Evolutionary conservation across 2,888 invertebrate species (phyloP).

Genomic region (Trissonchulus latispiculum): DNA sequence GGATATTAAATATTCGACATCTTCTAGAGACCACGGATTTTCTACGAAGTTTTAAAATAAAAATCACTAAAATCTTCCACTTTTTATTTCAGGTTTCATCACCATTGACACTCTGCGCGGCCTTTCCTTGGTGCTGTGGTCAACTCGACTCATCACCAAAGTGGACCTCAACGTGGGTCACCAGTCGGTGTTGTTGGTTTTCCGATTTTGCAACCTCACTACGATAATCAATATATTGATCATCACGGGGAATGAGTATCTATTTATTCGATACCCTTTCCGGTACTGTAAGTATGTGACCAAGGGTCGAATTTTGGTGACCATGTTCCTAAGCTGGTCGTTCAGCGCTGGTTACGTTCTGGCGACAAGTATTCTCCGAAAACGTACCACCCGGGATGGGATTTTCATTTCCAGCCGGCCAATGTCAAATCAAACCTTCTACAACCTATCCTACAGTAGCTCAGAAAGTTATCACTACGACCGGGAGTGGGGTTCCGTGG

Average conservation of each 20-base stretch:
- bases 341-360: not conserved
- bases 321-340: not conserved
- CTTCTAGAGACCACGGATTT: too few species aligned
- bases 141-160: not conserved
- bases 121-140: not conserved
- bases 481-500: not conserved
- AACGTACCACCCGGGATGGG: not conserved
- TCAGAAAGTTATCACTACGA: not conserved
- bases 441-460: not conserved
- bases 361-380: not conserved
- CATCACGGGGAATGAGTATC: not conserved
- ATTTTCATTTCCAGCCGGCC: not conserved
- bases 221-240: not conserved
- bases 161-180: not conserved
- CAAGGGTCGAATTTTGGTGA: not conserved
- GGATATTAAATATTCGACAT: too few species aligned
- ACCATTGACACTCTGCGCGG: not conserved
- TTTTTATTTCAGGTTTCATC: not conserved
- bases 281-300: not conserved
- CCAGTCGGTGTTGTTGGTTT: not conserved
- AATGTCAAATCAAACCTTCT: not conserved
- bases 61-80: too few species aligned
- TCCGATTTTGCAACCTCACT: constrained; percentile 2
- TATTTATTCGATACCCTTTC: not conserved
- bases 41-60: not conserved